These are phyloP conservation scores for Clarias macrocephalus DNA, from an alignment of 2,113 vertebrate genomes.

Conservation along the genomic window DNA sequence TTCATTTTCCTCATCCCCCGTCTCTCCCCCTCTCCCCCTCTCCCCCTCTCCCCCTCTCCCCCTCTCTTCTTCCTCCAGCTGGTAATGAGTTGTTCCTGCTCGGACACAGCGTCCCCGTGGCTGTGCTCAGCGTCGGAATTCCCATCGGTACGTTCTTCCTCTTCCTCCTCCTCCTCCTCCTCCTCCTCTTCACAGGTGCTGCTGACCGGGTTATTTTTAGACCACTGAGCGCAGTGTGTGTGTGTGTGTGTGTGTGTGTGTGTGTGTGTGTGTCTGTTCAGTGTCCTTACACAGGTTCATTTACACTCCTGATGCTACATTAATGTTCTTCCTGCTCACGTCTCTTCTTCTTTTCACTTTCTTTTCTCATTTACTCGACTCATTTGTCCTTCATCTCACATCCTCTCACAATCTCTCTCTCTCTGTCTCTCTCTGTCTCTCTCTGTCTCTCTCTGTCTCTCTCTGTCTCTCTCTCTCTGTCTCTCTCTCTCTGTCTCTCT, in stretches of 20 bases:
- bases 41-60: slow-evolving; percentile 29
- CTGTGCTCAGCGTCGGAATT: slow-evolving; percentile 88
- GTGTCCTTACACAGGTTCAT: neutral
- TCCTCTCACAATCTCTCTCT: neutral
- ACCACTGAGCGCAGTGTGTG: neutral
- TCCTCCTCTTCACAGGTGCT: slow-evolving; percentile 13
- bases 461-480: too few relatives aligned
- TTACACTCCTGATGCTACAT: neutral
- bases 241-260: slow-evolving; percentile 21
- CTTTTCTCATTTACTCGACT: neutral
- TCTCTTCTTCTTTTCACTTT: neutral
- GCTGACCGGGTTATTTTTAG: slow-evolving; percentile 43
- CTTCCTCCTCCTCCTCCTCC: slow-evolving; percentile 23
- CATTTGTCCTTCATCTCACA: neutral
- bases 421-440: too few relatives aligned
- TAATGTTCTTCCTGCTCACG: neutral
- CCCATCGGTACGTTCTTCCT: slow-evolving; percentile 84
- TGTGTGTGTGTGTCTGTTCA: neutral
- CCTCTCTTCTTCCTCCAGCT: slow-evolving; percentile 72
- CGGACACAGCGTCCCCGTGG: slow-evolving; percentile 88
- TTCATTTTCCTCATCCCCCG: too few relatives aligned
- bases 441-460: too few relatives aligned
- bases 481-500: too few relatives aligned
- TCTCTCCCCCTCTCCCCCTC: slow-evolving; percentile 26
- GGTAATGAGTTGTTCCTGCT: slow-evolving; percentile 81